A percentile compares a stretch with the other conserved stretches of the same genome.
Evolutionary conservation across 1,140 invertebrate species (phyloP).

Genomic region (Epicauta chinensis): DNA sequence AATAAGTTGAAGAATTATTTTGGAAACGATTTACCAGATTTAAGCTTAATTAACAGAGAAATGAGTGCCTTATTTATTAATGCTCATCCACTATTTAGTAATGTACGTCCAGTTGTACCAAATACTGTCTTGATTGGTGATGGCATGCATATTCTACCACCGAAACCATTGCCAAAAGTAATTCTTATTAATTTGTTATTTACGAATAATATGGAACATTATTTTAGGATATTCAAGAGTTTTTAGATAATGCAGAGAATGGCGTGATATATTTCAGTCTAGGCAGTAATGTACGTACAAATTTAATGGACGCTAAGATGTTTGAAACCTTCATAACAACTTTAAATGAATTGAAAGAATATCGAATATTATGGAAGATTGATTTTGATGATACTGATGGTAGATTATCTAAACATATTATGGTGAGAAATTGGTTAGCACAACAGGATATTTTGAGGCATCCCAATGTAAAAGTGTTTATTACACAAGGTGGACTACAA

Average conservation of each 20-base stretch:
- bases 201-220: conserved; percentile 10
- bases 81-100: conserved; percentile 43
- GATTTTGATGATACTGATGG: conserved; percentile 35
- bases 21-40: conserved; percentile 30
- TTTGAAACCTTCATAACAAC: conserved; percentile 29
- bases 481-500: conserved; percentile 46
- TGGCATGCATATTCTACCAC: conserved; percentile 44
- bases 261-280: conserved; percentile 53
- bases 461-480: conserved; percentile 41
- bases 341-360: conserved; percentile 34
- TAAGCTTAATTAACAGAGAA: conserved; percentile 24
- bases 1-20: conserved; percentile 31
- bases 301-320: conserved; percentile 27
- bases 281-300: conserved; percentile 43
- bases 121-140: conserved; percentile 46
- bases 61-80: conserved; percentile 43
- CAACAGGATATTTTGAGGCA: conserved; percentile 48
- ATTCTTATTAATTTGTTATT: conserved; percentile 13
- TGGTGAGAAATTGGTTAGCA: conserved; percentile 45
- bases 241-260: conserved; percentile 41
- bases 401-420: conserved; percentile 40
- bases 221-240: conserved; percentile 41
- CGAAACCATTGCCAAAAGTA: conserved; percentile 39
- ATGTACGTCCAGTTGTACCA: conserved; percentile 44
- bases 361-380: conserved; percentile 47